Conservation (phyloP, 2,797 vertebrate genomes). For the Epinephelus malabaricus region DNA sequence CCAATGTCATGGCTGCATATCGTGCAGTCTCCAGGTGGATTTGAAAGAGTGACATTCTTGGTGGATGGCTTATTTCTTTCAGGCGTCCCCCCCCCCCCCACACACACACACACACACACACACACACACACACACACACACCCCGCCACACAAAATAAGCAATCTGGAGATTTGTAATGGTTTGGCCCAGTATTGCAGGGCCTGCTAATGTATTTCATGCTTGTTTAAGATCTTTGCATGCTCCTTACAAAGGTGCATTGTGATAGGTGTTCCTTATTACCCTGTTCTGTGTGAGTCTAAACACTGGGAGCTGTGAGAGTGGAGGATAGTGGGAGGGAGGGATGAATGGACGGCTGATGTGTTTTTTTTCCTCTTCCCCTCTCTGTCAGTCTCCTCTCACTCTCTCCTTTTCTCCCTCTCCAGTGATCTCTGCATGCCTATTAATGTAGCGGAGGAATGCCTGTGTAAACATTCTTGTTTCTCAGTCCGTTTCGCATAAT, state of each 20-base stretch:
- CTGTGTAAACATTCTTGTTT: conserved; percentile 99
- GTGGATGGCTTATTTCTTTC: conserved; percentile 65
- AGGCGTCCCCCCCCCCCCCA: not conserved
- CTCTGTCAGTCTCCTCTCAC: conserved; percentile 67
- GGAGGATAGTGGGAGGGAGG: conserved; percentile 42
- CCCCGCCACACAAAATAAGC: conserved; percentile 69
- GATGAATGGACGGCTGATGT: conserved; percentile 67
- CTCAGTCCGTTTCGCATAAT: conserved; percentile 92
- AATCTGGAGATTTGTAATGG: conserved; percentile 83
- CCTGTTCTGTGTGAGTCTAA: conserved; percentile 75
- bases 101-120: too few species aligned
- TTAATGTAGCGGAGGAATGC: conserved; percentile 94
- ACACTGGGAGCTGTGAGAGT: conserved; percentile 64
- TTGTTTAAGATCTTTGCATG: conserved; percentile 86
- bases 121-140: not conserved
- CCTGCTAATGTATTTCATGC: conserved; percentile 84
- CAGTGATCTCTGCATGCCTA: conserved; percentile 85
- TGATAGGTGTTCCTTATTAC: conserved; percentile 82
- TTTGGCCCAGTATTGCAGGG: conserved; percentile 67
- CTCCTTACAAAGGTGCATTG: conserved; percentile 83
- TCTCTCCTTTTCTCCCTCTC: conserved; percentile 61
- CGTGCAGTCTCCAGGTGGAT: conserved; percentile 70
- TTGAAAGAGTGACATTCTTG: conserved; percentile 74
- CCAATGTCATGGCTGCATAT: conserved; percentile 74
- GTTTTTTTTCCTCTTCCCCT: conserved; percentile 49